A percentile compares a stretch with the other conserved stretches of the same genome.
Conservation (phyloP, 2,888 invertebrate genomes). For the Drosophila infuscata region DNA sequence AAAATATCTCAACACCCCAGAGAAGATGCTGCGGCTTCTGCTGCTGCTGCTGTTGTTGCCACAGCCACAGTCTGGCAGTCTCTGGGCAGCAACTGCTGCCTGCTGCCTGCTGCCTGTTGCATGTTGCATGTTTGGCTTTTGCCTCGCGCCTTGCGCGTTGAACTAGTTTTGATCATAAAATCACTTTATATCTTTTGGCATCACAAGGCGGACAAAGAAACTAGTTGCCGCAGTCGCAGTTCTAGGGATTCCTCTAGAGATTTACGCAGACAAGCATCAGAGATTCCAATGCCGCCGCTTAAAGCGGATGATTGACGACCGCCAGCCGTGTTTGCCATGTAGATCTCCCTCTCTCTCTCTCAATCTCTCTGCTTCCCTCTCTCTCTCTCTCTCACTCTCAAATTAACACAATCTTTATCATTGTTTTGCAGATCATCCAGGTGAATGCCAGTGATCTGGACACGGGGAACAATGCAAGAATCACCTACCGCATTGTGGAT, state of each 20-base stretch:
- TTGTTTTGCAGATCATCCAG: slow-evolving; percentile 89
- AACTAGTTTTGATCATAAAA: slow-evolving; percentile 82
- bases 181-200: slow-evolving; percentile 79
- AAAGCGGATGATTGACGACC: slow-evolving; percentile 74
- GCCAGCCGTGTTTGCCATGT: slow-evolving; percentile 68
- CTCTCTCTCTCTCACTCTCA: not conserved
- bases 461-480: slow-evolving; percentile 96
- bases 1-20: slow-evolving; percentile 80
- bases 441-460: slow-evolving; percentile 96
- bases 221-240: slow-evolving; percentile 44
- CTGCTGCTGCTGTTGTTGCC: slow-evolving; percentile 1
- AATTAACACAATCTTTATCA: slow-evolving; percentile 43
- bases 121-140: slow-evolving; percentile 18
- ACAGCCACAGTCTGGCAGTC: too few species aligned
- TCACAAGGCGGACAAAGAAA: slow-evolving; percentile 47
- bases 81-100: too few species aligned
- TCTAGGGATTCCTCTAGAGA: slow-evolving; percentile 77
- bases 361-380: slow-evolving; percentile 5
- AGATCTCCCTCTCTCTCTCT: slow-evolving; percentile 18
- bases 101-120: slow-evolving; percentile 19
- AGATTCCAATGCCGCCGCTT: slow-evolving; percentile 57
- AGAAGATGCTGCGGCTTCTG: slow-evolving; percentile 34
- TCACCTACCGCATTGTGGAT: slow-evolving; percentile 92
- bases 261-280: slow-evolving; percentile 63
- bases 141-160: slow-evolving; percentile 39